Percentiles rank a stretch among this genome's conserved stretches.
Conservation (phyloP, 2,797 vertebrate species). For the Erithacus rubecula region DNA sequence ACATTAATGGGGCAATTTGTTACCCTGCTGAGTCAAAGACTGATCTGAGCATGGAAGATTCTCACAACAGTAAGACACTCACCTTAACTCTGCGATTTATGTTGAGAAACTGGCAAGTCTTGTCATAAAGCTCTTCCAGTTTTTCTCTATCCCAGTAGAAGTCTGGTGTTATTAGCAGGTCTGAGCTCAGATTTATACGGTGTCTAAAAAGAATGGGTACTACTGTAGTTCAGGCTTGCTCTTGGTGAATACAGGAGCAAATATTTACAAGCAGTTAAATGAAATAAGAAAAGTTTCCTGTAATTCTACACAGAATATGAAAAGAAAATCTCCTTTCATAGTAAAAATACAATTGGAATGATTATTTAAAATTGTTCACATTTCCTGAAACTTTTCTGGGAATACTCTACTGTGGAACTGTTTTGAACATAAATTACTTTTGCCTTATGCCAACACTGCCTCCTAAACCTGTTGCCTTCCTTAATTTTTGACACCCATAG, state of each 20-base stretch:
- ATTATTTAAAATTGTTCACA: background rate
- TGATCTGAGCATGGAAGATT: background rate
- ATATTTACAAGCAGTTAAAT: background rate
- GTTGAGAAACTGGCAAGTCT: slow-evolving; percentile 95
- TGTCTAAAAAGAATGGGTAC: slow-evolving; percentile 76
- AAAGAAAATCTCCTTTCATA: background rate
- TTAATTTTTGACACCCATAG: background rate
- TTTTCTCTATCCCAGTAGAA: slow-evolving; percentile 99
- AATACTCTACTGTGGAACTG: background rate
- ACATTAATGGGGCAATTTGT: background rate
- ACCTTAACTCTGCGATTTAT: slow-evolving; percentile 97
- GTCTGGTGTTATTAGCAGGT: slow-evolving; percentile 95
- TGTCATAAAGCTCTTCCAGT: slow-evolving; percentile 95
- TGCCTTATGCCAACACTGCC: background rate
- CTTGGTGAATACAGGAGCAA: background rate
- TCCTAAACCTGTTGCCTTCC: background rate
- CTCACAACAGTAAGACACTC: background rate
- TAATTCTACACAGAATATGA: background rate
- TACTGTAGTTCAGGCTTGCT: background rate
- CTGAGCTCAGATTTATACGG: slow-evolving; percentile 96
- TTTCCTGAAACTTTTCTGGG: background rate
- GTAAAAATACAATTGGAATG: background rate
- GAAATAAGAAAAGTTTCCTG: background rate
- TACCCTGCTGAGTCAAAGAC: background rate
- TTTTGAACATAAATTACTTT: background rate